Percentiles rank a stretch among this genome's conserved stretches.
Conservation (phyloP, 2,888 invertebrate genomes). For the Notodromas monacha region DNA sequence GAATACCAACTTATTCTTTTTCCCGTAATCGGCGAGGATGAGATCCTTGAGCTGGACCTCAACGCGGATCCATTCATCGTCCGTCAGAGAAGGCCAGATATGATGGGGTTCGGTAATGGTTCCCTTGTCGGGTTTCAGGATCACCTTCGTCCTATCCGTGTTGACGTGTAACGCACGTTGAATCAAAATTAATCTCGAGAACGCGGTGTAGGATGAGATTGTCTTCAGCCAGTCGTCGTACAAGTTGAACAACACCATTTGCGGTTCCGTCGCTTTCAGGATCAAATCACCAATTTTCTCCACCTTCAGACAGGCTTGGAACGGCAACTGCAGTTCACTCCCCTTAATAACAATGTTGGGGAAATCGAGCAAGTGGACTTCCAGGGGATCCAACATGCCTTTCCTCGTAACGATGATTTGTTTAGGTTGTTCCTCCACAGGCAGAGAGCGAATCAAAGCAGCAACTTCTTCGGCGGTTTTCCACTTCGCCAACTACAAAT, state of each 20-base stretch:
- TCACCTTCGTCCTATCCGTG: constrained; percentile 91
- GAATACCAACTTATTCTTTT: constrained; percentile 64
- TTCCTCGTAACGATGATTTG: constrained; percentile 98
- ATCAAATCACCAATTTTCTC: constrained; percentile 98
- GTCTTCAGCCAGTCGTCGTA: constrained; percentile 99
- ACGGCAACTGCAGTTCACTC: constrained; percentile 84
- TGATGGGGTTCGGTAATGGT: constrained; percentile 97
- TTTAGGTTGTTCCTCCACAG: constrained; percentile 97
- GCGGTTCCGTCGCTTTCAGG: constrained; percentile 91
- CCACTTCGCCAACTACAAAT: constrained; percentile 66
- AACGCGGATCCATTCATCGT: constrained; percentile 98
- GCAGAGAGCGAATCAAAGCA: constrained; percentile 83
- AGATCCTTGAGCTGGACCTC: constrained; percentile 93
- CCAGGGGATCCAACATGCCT: constrained; percentile 98
- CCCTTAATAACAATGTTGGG: constrained; percentile 99
- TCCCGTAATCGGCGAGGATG: constrained; percentile 93
- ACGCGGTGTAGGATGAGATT: constrained; percentile 94
- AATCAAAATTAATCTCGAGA: constrained; percentile 82
- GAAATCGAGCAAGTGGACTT: constrained; percentile 94
- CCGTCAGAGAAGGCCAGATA: constrained; percentile 89
- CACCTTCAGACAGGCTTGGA: constrained; percentile 92
- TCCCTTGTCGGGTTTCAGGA: constrained; percentile 92
- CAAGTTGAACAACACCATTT: constrained; percentile 96
- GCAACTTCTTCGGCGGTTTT: constrained; percentile 99
- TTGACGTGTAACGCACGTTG: constrained; percentile 88